Base-by-base conservation (phyloP, 2,888 invertebrate species). In the Cephalotes varians region DNA sequence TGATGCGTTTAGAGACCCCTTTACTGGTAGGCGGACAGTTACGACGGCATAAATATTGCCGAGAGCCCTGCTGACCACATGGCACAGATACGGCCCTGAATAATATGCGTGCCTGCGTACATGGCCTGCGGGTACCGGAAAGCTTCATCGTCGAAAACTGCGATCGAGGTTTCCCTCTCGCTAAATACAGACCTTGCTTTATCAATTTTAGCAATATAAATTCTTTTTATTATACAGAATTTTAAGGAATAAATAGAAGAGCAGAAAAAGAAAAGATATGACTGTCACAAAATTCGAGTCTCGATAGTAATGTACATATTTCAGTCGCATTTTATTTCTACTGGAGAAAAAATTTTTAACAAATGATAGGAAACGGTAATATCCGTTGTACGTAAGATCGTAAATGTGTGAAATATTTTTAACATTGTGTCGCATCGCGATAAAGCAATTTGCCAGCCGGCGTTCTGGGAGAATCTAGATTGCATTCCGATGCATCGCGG, bases 1-100 rank as follows among this genome's bases (percentile, higher is more conserved):
- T 93, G 93, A 94, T 94, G 94, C 93, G 93, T 93, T 94, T 94
- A 94, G 93, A 90, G 93, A 92, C 92, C 93, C 93, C 92, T 93
- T 93, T 92, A 91, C 91, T 91, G 90, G 92, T 91, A 93, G 93
- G 94, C 94, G 94, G 94, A 94, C 94, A 94, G 93, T 93, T 93
- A 93, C 91, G 81, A 87, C 88, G 87, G 91, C 93, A 94, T 94
- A 94, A 94, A 94, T 94, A 94, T 94, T 92, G 88, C 88, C 90
- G 58, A 86, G 87, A 89, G 90, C 88, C 87, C 85, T 90, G 91
- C 91, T 91, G 91, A 91, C 92, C 93, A 93, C 92, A 93, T 93
- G 92, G 91, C 91, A 90, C 86, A 86, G 87, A 86, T 88, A 90
- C 91, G 88, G 86, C 85, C 86, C 86, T 87, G 91, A 88, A 86